Evolutionary conservation across 2,797 vertebrate species (phyloP).

Genomic region (Zalophus californianus): DNA sequence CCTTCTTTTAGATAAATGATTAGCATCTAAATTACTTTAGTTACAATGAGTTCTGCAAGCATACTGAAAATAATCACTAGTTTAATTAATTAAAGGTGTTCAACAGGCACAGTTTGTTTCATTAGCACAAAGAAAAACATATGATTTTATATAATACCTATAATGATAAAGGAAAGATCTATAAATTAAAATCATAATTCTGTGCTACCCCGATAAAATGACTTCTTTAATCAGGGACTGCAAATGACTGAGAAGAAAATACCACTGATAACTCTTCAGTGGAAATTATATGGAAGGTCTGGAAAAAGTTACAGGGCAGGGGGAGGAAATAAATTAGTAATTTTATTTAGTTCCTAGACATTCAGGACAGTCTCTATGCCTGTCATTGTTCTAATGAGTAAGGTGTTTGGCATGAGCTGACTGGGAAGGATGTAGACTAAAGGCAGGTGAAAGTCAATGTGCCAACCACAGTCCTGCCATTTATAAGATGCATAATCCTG

Average conservation of each 20-base stretch:
- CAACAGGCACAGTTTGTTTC: slow-evolving; percentile 49
- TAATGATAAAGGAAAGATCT: slow-evolving; percentile 54
- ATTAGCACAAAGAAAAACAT: slow-evolving; percentile 52
- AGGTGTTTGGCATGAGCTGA: not conserved
- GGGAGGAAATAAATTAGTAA: not conserved
- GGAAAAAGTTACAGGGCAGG: not conserved
- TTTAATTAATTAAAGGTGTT: slow-evolving; percentile 66
- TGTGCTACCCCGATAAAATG: slow-evolving; percentile 49
- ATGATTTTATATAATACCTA: slow-evolving; percentile 56
- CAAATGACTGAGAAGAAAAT: slow-evolving; percentile 53
- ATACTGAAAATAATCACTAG: slow-evolving; percentile 57
- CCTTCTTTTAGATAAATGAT: slow-evolving; percentile 58
- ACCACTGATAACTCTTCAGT: not conserved
- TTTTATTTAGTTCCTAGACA: slow-evolving; percentile 35
- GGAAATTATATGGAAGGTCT: slow-evolving; percentile 11
- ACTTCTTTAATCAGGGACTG: slow-evolving; percentile 21
- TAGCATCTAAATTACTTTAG: slow-evolving; percentile 67
- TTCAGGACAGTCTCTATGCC: not conserved
- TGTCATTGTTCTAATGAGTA: not conserved
- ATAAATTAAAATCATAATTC: slow-evolving; percentile 69
- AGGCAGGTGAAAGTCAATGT: not conserved
- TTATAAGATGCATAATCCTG: not conserved
- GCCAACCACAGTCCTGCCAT: not conserved
- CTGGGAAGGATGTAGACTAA: not conserved
- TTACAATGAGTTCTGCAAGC: slow-evolving; percentile 62